These are phyloP conservation scores for Mixornis gularis DNA, from an alignment of 2,113 vertebrate species.

Conservation along the genomic window DNA sequence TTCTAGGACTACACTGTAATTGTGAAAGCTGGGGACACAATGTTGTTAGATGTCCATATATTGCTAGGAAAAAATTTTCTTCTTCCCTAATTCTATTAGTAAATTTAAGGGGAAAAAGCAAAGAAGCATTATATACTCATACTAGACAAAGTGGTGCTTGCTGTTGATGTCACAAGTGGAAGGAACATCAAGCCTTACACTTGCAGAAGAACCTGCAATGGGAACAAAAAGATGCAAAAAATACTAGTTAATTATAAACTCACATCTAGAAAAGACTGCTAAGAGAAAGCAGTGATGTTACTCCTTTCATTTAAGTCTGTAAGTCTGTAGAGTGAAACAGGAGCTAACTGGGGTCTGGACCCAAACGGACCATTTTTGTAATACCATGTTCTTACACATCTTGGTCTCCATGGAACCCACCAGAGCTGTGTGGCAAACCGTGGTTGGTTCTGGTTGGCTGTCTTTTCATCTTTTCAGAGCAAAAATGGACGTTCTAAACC, in stretches of 20 bases:
- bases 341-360: background rate
- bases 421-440: background rate
- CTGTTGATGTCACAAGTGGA: background rate
- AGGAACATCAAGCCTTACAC: background rate
- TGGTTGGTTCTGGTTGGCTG: background rate
- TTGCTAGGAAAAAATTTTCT: background rate
- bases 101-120: background rate
- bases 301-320: background rate
- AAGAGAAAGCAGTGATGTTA: background rate
- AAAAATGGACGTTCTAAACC: background rate
- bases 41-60: background rate
- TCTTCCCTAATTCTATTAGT: background rate
- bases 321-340: background rate
- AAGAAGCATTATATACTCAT: background rate
- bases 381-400: background rate
- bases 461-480: background rate
- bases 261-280: background rate
- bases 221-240: background rate
- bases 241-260: background rate
- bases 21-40: background rate
- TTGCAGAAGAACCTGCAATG: background rate
- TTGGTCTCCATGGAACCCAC: background rate
- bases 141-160: background rate
- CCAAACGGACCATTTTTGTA: background rate
- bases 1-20: background rate